Conservation (phyloP, 2,797 vertebrate genomes). For the Eidolon dupreanum region DNA sequence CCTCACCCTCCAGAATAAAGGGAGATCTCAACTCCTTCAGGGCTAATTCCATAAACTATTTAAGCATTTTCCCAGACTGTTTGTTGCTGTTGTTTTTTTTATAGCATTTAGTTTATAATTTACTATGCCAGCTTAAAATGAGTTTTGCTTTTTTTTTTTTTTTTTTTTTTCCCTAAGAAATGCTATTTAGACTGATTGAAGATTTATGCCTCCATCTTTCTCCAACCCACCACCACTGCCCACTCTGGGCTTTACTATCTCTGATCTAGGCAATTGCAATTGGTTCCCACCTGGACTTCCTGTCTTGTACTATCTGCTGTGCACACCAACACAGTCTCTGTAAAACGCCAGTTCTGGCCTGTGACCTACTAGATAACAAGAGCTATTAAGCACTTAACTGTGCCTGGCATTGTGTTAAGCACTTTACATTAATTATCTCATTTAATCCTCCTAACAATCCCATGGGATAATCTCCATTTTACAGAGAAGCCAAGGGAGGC, state of each 20-base stretch:
- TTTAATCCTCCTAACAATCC: slow-evolving; percentile 36
- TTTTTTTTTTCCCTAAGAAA: not conserved
- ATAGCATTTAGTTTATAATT: not conserved
- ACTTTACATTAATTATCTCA: slow-evolving; percentile 3
- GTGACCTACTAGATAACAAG: not conserved
- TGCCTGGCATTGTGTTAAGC: not conserved
- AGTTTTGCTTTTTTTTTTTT: not conserved
- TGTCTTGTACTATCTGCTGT: not conserved
- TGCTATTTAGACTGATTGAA: not conserved
- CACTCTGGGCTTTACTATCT: not conserved
- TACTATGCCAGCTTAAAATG: not conserved
- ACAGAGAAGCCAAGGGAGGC: slow-evolving; percentile 22
- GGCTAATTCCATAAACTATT: not conserved
- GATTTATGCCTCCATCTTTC: not conserved
- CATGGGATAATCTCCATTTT: not conserved
- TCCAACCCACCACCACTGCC: not conserved
- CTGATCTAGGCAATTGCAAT: not conserved
- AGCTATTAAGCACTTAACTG: not conserved
- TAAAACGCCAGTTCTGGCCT: not conserved
- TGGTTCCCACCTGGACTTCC: not conserved
- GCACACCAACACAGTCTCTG: not conserved
- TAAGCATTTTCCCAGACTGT: not conserved
- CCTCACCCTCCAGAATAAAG: not conserved
- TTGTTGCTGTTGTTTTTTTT: not conserved
- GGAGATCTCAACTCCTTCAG: not conserved